These are phyloP conservation scores for Ophthalmolycus amberensis DNA, from an alignment of 2,113 vertebrate species.

Conservation along the genomic window DNA sequence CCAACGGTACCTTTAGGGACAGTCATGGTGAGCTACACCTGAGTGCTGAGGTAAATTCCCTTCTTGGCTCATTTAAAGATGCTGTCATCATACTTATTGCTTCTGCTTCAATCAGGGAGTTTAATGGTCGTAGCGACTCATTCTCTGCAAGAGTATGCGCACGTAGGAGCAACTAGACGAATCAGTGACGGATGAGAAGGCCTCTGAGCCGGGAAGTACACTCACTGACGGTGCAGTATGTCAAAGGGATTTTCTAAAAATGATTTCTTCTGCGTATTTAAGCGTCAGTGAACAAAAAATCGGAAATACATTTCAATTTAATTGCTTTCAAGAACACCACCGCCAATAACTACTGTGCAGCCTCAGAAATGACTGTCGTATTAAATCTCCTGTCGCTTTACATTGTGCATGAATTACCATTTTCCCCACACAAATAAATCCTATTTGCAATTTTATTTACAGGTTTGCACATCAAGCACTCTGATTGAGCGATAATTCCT, in stretches of 20 bases:
- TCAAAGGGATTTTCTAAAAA: conserved; percentile 18
- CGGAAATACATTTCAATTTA: too few species aligned
- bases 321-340: too few species aligned
- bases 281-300: too few species aligned
- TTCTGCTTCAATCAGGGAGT: conserved; percentile 9
- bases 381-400: too few species aligned
- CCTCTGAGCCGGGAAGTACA: neutral
- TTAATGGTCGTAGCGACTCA: conserved; percentile 27
- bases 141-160: conserved; percentile 15
- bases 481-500: too few species aligned
- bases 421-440: too few species aligned
- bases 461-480: too few species aligned
- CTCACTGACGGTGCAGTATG: conserved; percentile 4
- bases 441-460: too few species aligned
- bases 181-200: conserved; percentile 25
- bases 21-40: conserved; percentile 13
- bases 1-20: neutral
- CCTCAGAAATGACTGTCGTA: too few species aligned
- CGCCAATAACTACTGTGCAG: too few species aligned
- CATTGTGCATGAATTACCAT: too few species aligned
- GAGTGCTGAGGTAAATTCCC: conserved; percentile 11
- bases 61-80: conserved; percentile 29
- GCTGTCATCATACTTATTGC: conserved; percentile 9
- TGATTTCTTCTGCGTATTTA: neutral
- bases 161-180: conserved; percentile 35